Evolutionary conservation across 2,888 invertebrate species (phyloP), one percentile per base, ranked within the genome.

Genomic region (Amphipyra berbera): DNA sequence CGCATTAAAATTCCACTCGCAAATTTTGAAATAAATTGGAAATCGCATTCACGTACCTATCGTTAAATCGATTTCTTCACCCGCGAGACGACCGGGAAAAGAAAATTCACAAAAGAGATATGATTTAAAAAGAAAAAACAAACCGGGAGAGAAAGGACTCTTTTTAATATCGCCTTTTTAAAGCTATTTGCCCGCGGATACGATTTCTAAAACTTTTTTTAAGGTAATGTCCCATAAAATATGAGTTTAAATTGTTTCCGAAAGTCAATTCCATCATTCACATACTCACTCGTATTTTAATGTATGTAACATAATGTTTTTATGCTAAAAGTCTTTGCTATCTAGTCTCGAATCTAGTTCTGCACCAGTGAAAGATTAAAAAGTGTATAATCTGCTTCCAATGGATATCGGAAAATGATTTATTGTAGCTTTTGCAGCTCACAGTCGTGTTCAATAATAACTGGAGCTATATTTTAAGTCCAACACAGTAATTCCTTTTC

Each of bases 31-130:
- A 89, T 89, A 88, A 89, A 88, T 89, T 86, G 86, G 75, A 82
- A 86, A 85, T 85, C 82, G 84, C 78, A 89, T 89, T 86, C 88
- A 83, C 87, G 86, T 85, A 77, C 83, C 85, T 79, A 82, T 84
- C 81, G 83, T 81, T 79, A 86, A 88, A 89, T 90, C 88, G 89
- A 90, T 90, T 89, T 89, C 84, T 83, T 86, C 87, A 82, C 82
- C 81, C 82, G 78, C 61, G 78, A 82, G 81, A 80, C 82, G 76
- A 83, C 69, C 79, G 78, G 75, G 68, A 76, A 81, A 82, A 81
- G 79, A 79, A 80, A 84, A 81, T 76, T 84, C 77, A 68, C 76
- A 81, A 86, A 85, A 62, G 61, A 64, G 80, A 84, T 84, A 87
- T 85, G 82, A 84, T 84, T 87, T 82, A 63, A 79, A 81, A 78